Conservation (phyloP, 2,888 invertebrate genomes). For the Cynaeus angustus region DNA sequence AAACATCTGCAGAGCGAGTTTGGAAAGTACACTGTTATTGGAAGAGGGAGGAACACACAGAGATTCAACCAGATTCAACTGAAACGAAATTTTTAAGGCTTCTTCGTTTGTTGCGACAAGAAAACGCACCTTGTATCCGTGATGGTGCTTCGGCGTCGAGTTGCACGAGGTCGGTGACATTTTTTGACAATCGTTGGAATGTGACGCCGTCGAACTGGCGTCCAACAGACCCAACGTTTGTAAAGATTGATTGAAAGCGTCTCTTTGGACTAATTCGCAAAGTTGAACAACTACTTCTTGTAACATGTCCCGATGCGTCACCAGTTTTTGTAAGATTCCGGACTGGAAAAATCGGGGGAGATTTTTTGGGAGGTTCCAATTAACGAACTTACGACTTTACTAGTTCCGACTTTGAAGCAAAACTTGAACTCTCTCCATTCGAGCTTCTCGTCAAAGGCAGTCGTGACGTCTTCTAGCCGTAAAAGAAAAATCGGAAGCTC, state of each 20-base stretch:
- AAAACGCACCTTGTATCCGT: conserved; percentile 57
- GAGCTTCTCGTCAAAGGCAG: conserved; percentile 77
- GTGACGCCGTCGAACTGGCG: conserved; percentile 54
- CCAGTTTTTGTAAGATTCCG: conserved; percentile 73
- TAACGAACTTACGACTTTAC: conserved; percentile 76
- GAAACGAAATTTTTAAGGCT: conserved; percentile 28
- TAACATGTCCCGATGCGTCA: conserved; percentile 72
- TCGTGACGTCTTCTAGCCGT: conserved; percentile 77
- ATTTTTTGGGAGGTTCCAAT: not conserved
- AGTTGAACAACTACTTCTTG: conserved; percentile 73
- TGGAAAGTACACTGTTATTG: conserved; percentile 75
- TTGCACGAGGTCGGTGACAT: conserved; percentile 52
- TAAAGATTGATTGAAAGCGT: conserved; percentile 77
- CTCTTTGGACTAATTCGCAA: conserved; percentile 77
- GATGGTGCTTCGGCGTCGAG: conserved; percentile 61
- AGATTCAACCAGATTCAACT: conserved; percentile 77
- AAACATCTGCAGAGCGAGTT: conserved; percentile 75
- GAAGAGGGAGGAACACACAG: conserved; percentile 77
- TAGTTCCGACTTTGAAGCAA: conserved; percentile 77
- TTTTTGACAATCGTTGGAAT: conserved; percentile 54
- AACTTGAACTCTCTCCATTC: conserved; percentile 79
- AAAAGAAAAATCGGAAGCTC: conserved; percentile 78
- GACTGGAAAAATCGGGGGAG: conserved; percentile 66
- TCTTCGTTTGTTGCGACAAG: too few species aligned
- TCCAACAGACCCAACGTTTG: conserved; percentile 75